These are phyloP conservation scores for Metridium senile DNA, from an alignment of 92 coral and sea anemone genomes.

Conservation along the genomic window DNA sequence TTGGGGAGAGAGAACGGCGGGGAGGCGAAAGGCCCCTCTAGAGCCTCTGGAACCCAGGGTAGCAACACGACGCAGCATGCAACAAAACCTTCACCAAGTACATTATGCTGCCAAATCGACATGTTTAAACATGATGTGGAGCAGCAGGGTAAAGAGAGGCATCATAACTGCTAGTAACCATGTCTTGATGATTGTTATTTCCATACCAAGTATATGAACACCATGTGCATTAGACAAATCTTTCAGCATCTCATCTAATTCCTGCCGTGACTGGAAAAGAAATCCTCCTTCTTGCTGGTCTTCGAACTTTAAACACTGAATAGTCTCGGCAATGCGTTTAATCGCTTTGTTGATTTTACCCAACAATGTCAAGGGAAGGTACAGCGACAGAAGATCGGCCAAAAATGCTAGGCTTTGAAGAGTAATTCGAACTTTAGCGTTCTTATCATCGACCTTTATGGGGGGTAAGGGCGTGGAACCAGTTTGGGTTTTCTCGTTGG, in stretches of 20 bases:
- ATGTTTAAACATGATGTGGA: conserved; percentile 31
- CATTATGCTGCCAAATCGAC: conserved; percentile 18
- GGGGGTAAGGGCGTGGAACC: no score
- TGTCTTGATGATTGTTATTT: conserved; percentile 28
- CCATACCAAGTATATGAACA: conserved; percentile 24
- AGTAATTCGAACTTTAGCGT: conserved; percentile 2
- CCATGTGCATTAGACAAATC: conserved; percentile 5
- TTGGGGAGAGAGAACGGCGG: no score
- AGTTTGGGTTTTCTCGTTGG: background rate
- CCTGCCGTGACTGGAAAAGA: background rate
- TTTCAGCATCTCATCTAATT: conserved; percentile 12
- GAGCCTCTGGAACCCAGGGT: no score
- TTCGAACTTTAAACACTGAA: conserved; percentile 23
- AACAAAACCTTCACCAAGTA: no score
- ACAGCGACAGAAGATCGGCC: conserved; percentile 60
- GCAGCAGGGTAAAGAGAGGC: conserved; percentile 30
- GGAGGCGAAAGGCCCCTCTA: no score
- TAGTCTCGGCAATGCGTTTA: background rate
- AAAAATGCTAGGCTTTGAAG: conserved; percentile 24
- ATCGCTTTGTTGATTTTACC: conserved; percentile 59
- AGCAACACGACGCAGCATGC: no score
- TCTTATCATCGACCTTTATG: background rate
- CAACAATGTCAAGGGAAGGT: conserved; percentile 64
- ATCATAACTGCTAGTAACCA: conserved; percentile 9
- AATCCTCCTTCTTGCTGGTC: conserved; percentile 11